Evolutionary conservation across 2,113 vertebrate genomes (phyloP).

Genomic region (Pyxicephalus adspersus): DNA sequence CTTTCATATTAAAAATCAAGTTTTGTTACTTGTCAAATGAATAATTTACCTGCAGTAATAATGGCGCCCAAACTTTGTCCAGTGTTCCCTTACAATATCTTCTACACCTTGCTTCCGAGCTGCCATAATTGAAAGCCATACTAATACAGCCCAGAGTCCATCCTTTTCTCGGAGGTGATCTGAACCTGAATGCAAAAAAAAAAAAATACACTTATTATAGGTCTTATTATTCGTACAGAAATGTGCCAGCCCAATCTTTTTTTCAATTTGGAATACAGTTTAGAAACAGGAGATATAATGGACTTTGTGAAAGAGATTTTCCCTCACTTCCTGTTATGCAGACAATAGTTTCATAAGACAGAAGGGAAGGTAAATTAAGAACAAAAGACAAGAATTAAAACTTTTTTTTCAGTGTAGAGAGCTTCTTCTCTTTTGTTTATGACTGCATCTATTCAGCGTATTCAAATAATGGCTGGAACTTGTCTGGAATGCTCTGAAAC

Average conservation of each 20-base stretch:
- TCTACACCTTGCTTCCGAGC: constrained; percentile 90
- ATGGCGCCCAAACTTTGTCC: constrained; percentile 93
- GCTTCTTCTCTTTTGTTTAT: no score
- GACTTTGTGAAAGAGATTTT: no score
- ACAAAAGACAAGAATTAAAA: no score
- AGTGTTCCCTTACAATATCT: constrained; percentile 92
- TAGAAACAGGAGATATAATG: no score
- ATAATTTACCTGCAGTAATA: constrained; percentile 92
- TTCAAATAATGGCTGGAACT: not conserved
- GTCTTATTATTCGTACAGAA: no score
- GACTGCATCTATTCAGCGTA: not conserved
- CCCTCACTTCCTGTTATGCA: no score
- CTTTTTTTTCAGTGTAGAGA: no score
- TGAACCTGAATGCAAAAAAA: constrained; percentile 76
- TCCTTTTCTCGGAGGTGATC: constrained; percentile 97
- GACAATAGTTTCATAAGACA: no score
- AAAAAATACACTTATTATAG: not conserved
- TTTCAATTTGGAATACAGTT: no score
- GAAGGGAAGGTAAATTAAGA: no score
- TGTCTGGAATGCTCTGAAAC: constrained; percentile 15
- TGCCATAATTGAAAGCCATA: constrained; percentile 94
- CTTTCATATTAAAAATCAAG: no score
- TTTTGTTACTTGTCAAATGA: not conserved
- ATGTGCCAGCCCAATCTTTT: no score
- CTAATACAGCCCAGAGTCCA: constrained; percentile 93